phyloP scores from a whole-genome alignment of 2,113 vertebrate genomes.

The Psittacula cyanocephala region DNA sequence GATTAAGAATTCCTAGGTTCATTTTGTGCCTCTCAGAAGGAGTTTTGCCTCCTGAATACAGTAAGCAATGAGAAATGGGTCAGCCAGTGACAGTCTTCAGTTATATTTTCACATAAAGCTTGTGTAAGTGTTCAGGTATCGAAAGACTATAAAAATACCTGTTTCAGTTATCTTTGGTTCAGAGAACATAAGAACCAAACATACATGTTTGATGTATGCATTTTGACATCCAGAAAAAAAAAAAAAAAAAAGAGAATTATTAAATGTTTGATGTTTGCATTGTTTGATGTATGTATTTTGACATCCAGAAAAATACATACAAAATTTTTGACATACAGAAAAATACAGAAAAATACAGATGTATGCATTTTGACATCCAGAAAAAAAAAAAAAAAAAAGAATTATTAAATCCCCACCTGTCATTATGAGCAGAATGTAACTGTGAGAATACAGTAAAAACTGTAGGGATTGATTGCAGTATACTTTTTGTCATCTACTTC shows the following conservation, averaged over 20 bases:
- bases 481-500: neutral
- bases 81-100: neutral
- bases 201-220: accelerated
- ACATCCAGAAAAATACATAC: neutral
- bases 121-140: neutral
- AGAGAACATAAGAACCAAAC: neutral
- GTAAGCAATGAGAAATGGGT: constrained; percentile 29
- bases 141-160: neutral
- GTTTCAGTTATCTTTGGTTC: neutral
- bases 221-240: neutral
- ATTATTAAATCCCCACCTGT: neutral
- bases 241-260: neutral
- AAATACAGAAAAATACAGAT: too few relatives aligned
- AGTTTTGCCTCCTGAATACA: constrained; percentile 18
- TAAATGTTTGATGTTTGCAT: too few relatives aligned
- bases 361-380: neutral
- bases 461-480: neutral
- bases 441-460: neutral
- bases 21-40: constrained; percentile 48
- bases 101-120: neutral
- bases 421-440: neutral
- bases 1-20: constrained; percentile 53
- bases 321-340: neutral
- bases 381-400: neutral
- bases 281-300: neutral